Conservation (phyloP, 2,888 invertebrate genomes). For the Stramonita haemastoma region DNA sequence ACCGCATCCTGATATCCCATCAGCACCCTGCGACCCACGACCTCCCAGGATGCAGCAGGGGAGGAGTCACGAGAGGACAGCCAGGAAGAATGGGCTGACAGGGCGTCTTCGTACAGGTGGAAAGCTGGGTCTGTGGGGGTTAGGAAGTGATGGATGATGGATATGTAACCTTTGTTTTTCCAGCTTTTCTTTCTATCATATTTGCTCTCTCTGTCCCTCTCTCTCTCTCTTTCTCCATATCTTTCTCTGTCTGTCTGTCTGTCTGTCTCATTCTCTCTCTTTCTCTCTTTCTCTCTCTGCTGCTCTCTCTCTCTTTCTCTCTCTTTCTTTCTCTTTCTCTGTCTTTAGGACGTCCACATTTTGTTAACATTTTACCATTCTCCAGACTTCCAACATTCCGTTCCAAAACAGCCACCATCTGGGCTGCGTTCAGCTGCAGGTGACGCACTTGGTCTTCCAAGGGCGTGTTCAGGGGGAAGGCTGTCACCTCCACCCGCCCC, state of each 20-base stretch:
- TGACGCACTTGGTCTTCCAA: conserved; percentile 57
- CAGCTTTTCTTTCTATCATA: too few relatives aligned
- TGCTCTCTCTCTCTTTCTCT: too few relatives aligned
- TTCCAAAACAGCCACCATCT: conserved; percentile 62
- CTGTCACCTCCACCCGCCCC: conserved; percentile 79
- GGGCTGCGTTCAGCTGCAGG: conserved; percentile 68
- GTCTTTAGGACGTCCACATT: too few relatives aligned
- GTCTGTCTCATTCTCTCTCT: too few relatives aligned
- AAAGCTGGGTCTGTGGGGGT: conserved; percentile 55
- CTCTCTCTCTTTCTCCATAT: too few relatives aligned
- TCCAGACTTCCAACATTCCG: conserved; percentile 52
- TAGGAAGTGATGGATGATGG: neutral
- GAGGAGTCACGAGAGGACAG: conserved; percentile 44
- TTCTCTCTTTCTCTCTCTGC: too few relatives aligned
- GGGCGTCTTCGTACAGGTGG: conserved; percentile 52
- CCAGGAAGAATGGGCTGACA: conserved; percentile 56
- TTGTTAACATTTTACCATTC: conserved; percentile 47
- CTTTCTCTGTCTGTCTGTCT: too few relatives aligned
- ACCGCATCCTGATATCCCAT: conserved; percentile 62
- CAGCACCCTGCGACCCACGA: conserved; percentile 52
- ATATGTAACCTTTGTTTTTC: too few relatives aligned
- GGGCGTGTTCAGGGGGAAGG: conserved; percentile 53
- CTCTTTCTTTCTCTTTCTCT: too few relatives aligned
- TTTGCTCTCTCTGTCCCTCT: too few relatives aligned
- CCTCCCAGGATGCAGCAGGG: conserved; percentile 41